These are phyloP conservation scores for Mustelus asterias DNA, from an alignment of 2,113 vertebrate genomes.

Conservation along the genomic window DNA sequence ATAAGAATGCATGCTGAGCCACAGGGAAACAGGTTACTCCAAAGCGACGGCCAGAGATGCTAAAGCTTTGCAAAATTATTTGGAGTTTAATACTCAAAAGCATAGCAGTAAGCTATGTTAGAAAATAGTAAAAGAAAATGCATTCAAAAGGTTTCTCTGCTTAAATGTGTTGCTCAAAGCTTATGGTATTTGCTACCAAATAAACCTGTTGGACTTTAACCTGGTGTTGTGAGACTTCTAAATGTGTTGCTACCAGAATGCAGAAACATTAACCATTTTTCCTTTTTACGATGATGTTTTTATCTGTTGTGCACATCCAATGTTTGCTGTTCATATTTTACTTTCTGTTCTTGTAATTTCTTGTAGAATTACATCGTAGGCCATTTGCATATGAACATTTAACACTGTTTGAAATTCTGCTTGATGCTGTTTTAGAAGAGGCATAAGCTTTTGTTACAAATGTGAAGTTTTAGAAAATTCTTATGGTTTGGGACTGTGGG, in stretches of 20 bases:
- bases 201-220: too few relatives aligned
- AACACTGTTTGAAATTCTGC: neutral
- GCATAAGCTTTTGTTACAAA: neutral
- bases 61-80: neutral
- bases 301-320: neutral
- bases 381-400: neutral
- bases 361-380: neutral
- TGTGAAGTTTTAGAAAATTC: too few relatives aligned
- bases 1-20: neutral
- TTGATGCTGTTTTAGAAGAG: neutral
- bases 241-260: neutral
- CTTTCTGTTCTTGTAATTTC: neutral
- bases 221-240: too few relatives aligned
- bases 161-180: neutral
- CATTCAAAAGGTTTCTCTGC: neutral
- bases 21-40: neutral
- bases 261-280: neutral
- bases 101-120: neutral
- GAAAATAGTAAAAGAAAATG: neutral
- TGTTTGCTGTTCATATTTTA: neutral
- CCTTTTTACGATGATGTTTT: neutral
- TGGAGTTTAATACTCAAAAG: neutral
- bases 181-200: too few relatives aligned
- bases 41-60: neutral
- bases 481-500: too few relatives aligned